These are phyloP conservation scores for Dendrolimus kikuchii DNA, from an alignment of 1,140 invertebrate genomes.

Conservation along the genomic window DNA sequence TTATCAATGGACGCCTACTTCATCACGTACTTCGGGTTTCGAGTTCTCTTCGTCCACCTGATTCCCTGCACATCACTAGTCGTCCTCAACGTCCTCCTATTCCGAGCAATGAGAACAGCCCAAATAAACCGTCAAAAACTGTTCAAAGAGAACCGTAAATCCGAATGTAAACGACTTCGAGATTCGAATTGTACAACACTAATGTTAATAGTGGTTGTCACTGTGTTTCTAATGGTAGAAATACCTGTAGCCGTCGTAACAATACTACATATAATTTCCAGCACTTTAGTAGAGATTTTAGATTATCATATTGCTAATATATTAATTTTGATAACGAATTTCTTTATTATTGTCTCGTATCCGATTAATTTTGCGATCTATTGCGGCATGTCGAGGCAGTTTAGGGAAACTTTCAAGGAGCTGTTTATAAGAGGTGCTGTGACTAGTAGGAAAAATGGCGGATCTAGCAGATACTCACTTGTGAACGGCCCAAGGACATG, in stretches of 20 bases:
- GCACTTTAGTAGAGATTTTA: constrained; percentile 79
- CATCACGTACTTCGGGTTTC: constrained; percentile 86
- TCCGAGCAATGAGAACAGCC: constrained; percentile 86
- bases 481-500: constrained; percentile 86
- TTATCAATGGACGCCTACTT: constrained; percentile 83
- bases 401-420: constrained; percentile 93
- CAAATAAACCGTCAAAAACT: constrained; percentile 85
- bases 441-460: constrained; percentile 75
- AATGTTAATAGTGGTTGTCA: constrained; percentile 96
- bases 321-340: constrained; percentile 90
- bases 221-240: constrained; percentile 92
- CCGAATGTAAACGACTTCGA: constrained; percentile 85
- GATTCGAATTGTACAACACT: constrained; percentile 94
- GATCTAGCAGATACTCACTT: constrained; percentile 82
- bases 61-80: constrained; percentile 91
- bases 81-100: constrained; percentile 90
- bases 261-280: constrained; percentile 87
- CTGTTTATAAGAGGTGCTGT: constrained; percentile 81
- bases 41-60: constrained; percentile 92
- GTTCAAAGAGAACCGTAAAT: constrained; percentile 88
- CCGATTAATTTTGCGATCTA: constrained; percentile 97
- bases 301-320: constrained; percentile 88
- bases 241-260: constrained; percentile 93
- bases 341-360: constrained; percentile 92
- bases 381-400: constrained; percentile 95